These are phyloP conservation scores for Papilio demoleus DNA, from an alignment of 2,888 invertebrate species.

Conservation along the genomic window DNA sequence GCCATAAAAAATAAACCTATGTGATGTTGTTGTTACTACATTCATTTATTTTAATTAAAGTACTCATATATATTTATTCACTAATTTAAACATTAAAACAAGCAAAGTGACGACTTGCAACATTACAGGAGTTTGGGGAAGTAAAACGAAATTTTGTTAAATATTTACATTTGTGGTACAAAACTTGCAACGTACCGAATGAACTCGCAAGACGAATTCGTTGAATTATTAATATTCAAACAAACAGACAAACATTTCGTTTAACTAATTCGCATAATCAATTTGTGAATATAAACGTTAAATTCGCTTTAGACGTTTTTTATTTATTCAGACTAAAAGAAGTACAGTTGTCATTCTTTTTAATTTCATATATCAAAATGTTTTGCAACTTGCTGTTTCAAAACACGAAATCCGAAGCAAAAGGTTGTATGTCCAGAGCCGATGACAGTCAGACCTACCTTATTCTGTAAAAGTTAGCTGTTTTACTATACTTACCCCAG, in stretches of 20 bases:
- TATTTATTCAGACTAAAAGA: no score
- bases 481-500: no score
- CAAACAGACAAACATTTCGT: constrained; percentile 28
- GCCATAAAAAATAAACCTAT: no score
- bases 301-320: no score
- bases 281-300: constrained; percentile 18
- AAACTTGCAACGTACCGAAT: constrained; percentile 15
- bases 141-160: constrained; percentile 23
- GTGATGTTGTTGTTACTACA: no score
- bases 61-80: neutral
- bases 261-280: constrained; percentile 30
- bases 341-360: no score
- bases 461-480: no score
- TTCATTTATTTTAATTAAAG: neutral
- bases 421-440: no score
- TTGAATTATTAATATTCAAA: constrained; percentile 34
- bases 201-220: constrained; percentile 25
- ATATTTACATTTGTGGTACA: constrained; percentile 27
- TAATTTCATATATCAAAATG: no score
- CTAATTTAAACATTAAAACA: constrained; percentile 3
- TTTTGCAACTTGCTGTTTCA: no score
- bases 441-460: no score
- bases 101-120: neutral
- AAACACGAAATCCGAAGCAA: no score
- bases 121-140: constrained; percentile 3